Base-by-base conservation (phyloP, 35 echinoderm and acorn worm genomes). In the Strongylocentrotus purpuratus region DNA sequence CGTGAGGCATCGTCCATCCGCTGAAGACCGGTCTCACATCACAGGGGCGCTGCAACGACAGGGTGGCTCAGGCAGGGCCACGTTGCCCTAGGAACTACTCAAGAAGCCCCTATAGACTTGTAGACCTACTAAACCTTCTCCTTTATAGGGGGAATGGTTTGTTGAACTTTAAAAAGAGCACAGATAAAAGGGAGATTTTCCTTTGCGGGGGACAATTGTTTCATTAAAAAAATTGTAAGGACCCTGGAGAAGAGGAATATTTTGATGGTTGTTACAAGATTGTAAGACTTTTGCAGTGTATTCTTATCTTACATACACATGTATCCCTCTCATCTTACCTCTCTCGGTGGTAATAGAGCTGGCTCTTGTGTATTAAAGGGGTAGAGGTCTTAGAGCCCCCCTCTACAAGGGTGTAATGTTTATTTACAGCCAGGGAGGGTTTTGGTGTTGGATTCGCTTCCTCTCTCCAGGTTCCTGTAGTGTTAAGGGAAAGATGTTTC, bases 1-100 rank as follows among this genome's bases (percentile, higher is more conserved):
- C 96, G 95, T 25, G 98, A 99, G 85, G 95, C 97, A 41, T 96
- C 95, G 6, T 94, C 86, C 61, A 94, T 99, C 61, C 96, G 95
- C 45, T 99, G 94, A 97, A 28, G n/a, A n/a, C n/a, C n/a, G n/a
- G 25, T 22, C 25, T 4, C 8, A 5, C 22, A 22, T 28, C 28
- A 7, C 28, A 78, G 65, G 65, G 65, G 2, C 65, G 25, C 10
- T 55, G 8, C 65, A 78, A 78, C 2, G 65, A 78, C 6, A 78
- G 4, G 65, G 28, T 22, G 22, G 65, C 65, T 78, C 20, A 55
- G 50, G 35, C 35, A 41, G 11, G 25, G 65, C 65, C 65, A 78
- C 8, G 20, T 0, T 78, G 65, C 65, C 65, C 22, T 28, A 78
- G 20, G 65, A 78, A 7, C 65, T 78, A 10, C 50, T 14, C 50